These are phyloP conservation scores for Dermatemys mawii DNA, from an alignment of 2,113 vertebrate species.

Conservation along the genomic window DNA sequence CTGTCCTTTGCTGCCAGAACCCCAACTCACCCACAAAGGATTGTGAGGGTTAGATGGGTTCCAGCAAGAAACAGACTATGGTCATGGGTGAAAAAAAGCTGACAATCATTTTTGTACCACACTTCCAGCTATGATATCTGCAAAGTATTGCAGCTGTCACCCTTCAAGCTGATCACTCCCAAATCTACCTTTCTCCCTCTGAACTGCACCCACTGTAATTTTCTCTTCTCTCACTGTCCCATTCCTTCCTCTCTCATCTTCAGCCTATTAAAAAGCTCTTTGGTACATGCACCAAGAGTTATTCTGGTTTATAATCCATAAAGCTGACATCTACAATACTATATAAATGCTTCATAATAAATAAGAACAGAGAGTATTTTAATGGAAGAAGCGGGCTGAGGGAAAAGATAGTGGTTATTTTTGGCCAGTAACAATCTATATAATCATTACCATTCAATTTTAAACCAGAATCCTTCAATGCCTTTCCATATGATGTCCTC, in stretches of 20 bases:
- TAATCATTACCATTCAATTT: neutral
- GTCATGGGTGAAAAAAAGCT: neutral
- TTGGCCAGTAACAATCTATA: neutral
- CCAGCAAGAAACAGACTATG: neutral
- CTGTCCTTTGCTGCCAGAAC: neutral
- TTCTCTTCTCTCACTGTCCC: neutral
- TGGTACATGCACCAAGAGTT: neutral
- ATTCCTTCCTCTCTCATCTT: neutral
- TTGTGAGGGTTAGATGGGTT: neutral
- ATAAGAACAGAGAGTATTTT: neutral
- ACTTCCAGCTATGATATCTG: neutral
- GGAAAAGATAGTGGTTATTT: neutral
- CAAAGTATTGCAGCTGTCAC: accelerated
- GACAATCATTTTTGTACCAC: neutral
- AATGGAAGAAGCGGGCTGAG: neutral
- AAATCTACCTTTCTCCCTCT: neutral
- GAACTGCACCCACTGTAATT: neutral
- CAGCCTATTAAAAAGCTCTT: neutral
- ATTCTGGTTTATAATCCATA: neutral
- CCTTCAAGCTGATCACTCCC: neutral
- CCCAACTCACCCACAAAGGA: neutral
- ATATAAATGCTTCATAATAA: slow-evolving; percentile 12
- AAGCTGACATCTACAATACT: neutral
- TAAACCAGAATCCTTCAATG: neutral
- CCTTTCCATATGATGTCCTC: neutral